Percentiles rank a stretch among this genome's conserved stretches.
phyloP scores from a whole-genome alignment of 2,888 invertebrate genomes.

The Acronicta leporina region DNA sequence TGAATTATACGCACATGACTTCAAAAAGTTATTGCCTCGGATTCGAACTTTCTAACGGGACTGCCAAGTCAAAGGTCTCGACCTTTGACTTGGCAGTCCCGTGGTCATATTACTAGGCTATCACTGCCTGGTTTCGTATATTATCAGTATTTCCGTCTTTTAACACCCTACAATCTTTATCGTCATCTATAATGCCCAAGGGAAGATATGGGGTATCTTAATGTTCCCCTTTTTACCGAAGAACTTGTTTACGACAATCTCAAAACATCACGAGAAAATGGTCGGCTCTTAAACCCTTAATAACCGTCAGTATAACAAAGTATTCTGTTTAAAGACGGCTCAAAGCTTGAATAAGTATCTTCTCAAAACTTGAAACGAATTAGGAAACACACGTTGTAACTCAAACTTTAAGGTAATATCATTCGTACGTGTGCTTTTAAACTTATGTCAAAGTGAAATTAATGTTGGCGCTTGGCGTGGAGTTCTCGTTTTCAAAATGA shows the following conservation, averaged over 20 bases:
- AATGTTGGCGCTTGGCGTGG: no score
- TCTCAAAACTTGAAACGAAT: conserved; percentile 35
- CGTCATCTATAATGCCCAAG: no score
- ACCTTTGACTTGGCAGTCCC: no score
- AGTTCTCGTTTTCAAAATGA: conserved; percentile 6
- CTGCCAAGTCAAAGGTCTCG: no score
- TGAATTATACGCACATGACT: no score
- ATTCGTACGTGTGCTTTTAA: conserved; percentile 20
- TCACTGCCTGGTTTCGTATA: no score
- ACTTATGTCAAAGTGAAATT: conserved; percentile 32
- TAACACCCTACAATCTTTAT: no score
- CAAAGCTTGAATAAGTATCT: conserved; percentile 14
- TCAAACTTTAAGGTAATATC: conserved; percentile 32
- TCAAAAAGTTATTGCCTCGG: no score
- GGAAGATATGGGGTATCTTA: no score
- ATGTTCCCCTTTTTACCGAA: not conserved
- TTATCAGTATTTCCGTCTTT: no score
- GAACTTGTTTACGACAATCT: conserved; percentile 20
- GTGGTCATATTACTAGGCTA: no score
- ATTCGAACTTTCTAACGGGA: no score
- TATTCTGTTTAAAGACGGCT: conserved; percentile 12
- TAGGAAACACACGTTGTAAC: conserved; percentile 26
- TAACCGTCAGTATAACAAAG: conserved; percentile 23
- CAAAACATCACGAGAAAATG: conserved; percentile 6
- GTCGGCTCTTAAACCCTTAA: conserved; percentile 23